Evolutionary conservation across 2,888 invertebrate genomes (phyloP).

Genomic region (Cataglyphis albicans): DNA sequence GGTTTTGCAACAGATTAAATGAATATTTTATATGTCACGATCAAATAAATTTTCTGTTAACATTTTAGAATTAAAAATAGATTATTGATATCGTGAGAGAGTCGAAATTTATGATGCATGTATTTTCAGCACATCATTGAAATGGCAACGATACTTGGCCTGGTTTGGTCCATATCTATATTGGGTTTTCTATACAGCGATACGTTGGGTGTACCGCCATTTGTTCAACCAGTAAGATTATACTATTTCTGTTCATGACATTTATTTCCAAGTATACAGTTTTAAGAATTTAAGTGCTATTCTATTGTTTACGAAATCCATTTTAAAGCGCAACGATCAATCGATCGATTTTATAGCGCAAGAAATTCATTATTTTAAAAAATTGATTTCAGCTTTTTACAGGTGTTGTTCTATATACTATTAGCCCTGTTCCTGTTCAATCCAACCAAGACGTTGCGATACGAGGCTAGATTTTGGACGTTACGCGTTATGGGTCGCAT

Average conservation of each 20-base stretch:
- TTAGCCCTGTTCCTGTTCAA: constrained; percentile 96
- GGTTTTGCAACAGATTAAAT: constrained; percentile 78
- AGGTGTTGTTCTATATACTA: constrained; percentile 89
- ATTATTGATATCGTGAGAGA: background rate
- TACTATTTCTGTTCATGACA: background rate
- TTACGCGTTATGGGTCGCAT: constrained; percentile 93
- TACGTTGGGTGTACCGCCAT: constrained; percentile 95
- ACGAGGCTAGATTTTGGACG: constrained; percentile 98
- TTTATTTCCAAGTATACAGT: background rate
- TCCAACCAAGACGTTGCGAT: constrained; percentile 96
- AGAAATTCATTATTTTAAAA: background rate
- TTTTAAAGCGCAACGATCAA: background rate
- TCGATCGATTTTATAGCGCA: background rate
- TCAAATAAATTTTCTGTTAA: background rate
- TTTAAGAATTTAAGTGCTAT: background rate
- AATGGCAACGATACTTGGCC: constrained; percentile 96
- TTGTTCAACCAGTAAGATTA: constrained; percentile 91
- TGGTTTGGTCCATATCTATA: constrained; percentile 97
- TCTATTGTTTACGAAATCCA: background rate
- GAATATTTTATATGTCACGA: background rate
- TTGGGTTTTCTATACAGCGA: constrained; percentile 93
- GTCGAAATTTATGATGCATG: background rate
- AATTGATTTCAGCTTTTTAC: constrained; percentile 35
- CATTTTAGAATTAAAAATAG: background rate
- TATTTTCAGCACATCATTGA: constrained; percentile 94